Percentiles rank a stretch among this genome's conserved stretches.
These are phyloP conservation scores for Catocala nupta DNA, from an alignment of 2,888 invertebrate species.

Conservation along the genomic window DNA sequence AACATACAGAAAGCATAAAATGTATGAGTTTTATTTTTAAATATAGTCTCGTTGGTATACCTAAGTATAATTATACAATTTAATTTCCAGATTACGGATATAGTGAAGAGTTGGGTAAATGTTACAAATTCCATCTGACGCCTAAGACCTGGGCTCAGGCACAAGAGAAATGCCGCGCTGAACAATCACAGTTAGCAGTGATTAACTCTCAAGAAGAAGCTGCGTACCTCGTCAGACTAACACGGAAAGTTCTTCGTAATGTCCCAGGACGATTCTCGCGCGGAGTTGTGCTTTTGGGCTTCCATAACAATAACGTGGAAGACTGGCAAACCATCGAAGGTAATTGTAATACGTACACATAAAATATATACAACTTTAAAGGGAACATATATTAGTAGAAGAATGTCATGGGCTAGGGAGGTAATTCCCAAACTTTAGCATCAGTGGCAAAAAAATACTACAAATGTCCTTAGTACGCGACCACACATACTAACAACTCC, in stretches of 20 bases:
- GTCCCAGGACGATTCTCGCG: slow-evolving; percentile 43
- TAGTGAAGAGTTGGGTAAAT: slow-evolving; percentile 51
- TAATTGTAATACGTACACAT: background rate
- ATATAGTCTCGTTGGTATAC: background rate
- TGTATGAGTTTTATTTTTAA: background rate
- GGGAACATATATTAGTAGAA: too few relatives aligned
- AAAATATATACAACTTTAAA: too few relatives aligned
- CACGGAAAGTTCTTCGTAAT: background rate
- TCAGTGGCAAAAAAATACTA: too few relatives aligned
- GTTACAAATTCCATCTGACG: slow-evolving; percentile 72
- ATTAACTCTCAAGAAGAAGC: slow-evolving; percentile 68
- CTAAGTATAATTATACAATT: background rate
- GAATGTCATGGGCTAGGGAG: too few relatives aligned
- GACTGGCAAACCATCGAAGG: slow-evolving; percentile 50
- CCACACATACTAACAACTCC: too few relatives aligned
- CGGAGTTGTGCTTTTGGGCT: slow-evolving; percentile 60
- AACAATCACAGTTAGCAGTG: slow-evolving; percentile 70
- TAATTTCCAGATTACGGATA: slow-evolving; percentile 10
- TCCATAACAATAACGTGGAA: slow-evolving; percentile 48
- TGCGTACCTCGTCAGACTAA: slow-evolving; percentile 21
- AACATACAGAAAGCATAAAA: too few relatives aligned
- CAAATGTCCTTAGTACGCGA: too few relatives aligned
- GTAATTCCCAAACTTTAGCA: too few relatives aligned
- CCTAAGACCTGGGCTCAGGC: slow-evolving; percentile 73
- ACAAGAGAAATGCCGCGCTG: slow-evolving; percentile 63